Evolutionary conservation across 37 sponge, comb jelly and placozoan species (phyloP).

Genomic region (Chondrosia reniformis): DNA sequence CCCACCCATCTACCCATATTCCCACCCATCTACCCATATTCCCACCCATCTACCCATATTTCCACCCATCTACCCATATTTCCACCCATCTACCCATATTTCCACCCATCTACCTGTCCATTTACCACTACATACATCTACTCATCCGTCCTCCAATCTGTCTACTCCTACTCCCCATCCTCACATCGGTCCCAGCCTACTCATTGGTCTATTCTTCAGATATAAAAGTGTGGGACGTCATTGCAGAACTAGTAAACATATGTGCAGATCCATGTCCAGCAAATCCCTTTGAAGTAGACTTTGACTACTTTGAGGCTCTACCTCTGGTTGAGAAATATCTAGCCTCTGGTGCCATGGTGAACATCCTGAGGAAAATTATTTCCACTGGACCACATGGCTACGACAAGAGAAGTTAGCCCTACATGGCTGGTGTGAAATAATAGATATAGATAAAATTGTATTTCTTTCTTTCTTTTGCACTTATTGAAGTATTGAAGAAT

Average conservation of each 20-base stretch:
- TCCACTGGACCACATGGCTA: slow-evolving; percentile 45
- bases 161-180: too few relatives aligned
- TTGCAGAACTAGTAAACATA: slow-evolving; percentile 80
- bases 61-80: background rate
- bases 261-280: slow-evolving; percentile 77
- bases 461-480: too few relatives aligned
- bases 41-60: background rate
- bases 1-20: background rate
- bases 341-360: slow-evolving; percentile 83
- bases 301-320: slow-evolving; percentile 77
- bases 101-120: background rate
- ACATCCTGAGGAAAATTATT: slow-evolving; percentile 42
- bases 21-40: background rate
- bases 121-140: background rate
- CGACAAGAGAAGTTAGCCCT: slow-evolving; percentile 54
- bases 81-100: background rate
- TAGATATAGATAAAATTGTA: too few relatives aligned
- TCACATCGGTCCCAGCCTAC: background rate
- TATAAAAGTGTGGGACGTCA: slow-evolving; percentile 80
- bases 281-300: slow-evolving; percentile 91
- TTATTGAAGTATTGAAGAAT: slow-evolving; percentile 41
- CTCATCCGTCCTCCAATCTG: background rate
- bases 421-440: too few relatives aligned
- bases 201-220: slow-evolving; percentile 25
- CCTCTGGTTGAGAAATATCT: slow-evolving; percentile 56